Evolutionary conservation across 2,113 vertebrate genomes (phyloP).

Genomic region (Oncorhynchus keta): DNA sequence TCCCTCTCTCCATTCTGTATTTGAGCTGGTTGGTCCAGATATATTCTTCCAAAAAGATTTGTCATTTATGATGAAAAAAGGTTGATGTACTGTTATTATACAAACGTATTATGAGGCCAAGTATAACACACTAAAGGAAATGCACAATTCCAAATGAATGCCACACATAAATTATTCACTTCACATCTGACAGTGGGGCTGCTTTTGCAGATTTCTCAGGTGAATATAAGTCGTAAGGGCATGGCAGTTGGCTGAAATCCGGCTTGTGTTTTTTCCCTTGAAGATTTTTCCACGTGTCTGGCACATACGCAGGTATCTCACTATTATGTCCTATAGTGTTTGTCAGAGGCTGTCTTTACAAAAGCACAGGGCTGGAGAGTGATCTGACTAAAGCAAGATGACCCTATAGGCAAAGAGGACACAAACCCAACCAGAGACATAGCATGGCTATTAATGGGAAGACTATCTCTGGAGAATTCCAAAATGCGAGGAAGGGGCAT

Average conservation of each 20-base stretch:
- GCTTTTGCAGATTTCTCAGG: too few relatives aligned
- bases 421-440: neutral
- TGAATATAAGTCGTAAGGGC: too few relatives aligned
- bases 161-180: too few relatives aligned
- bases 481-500: neutral
- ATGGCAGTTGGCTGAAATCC: neutral
- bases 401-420: neutral
- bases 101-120: too few relatives aligned
- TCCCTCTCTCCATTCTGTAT: neutral
- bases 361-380: neutral
- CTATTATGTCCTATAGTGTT: neutral
- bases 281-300: neutral
- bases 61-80: too few relatives aligned
- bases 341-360: neutral
- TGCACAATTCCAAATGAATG: too few relatives aligned
- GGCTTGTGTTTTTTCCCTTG: neutral
- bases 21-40: too few relatives aligned
- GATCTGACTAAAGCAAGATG: neutral
- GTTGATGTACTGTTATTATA: too few relatives aligned
- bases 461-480: slow-evolving; percentile 7
- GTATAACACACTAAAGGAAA: too few relatives aligned
- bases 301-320: neutral
- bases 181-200: too few relatives aligned
- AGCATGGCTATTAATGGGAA: neutral
- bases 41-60: too few relatives aligned